These are phyloP conservation scores for Minunthozetes semirufus DNA, from an alignment of 2,888 invertebrate species.

Conservation along the genomic window DNA sequence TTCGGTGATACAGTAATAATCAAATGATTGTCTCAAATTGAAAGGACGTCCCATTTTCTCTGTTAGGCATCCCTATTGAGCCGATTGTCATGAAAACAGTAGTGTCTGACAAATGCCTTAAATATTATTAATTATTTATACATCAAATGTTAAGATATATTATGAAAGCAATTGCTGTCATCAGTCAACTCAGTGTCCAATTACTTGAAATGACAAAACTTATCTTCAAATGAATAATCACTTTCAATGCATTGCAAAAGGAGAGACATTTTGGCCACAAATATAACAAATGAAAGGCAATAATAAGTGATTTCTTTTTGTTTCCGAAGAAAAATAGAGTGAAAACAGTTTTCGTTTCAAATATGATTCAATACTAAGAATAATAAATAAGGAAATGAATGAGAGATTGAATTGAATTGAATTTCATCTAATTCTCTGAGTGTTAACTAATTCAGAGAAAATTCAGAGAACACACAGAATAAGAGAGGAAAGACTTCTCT, in stretches of 20 bases:
- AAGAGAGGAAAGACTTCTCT: not conserved
- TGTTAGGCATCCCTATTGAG: not conserved
- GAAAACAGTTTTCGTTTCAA: not conserved
- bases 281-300: not conserved
- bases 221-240: constrained; percentile 26
- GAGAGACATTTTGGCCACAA: not conserved
- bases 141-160: not conserved
- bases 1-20: not conserved
- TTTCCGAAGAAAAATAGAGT: not conserved
- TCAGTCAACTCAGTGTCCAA: constrained; percentile 15
- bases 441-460: constrained; percentile 4
- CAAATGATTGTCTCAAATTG: constrained; percentile 3
- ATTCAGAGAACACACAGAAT: not conserved
- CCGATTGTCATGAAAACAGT: not conserved
- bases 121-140: constrained; percentile 23
- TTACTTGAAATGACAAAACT: constrained; percentile 19
- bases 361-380: not conserved
- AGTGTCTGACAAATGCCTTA: constrained; percentile 2
- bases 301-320: not conserved
- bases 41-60: not conserved
- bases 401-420: constrained; percentile 7
- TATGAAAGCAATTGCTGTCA: constrained; percentile 26
- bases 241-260: not conserved
- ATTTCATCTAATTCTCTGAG: constrained; percentile 2
- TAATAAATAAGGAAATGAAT: constrained; percentile 19